phyloP scores from a whole-genome alignment of 2,888 invertebrate species.

The Callosobruchus maculatus region DNA sequence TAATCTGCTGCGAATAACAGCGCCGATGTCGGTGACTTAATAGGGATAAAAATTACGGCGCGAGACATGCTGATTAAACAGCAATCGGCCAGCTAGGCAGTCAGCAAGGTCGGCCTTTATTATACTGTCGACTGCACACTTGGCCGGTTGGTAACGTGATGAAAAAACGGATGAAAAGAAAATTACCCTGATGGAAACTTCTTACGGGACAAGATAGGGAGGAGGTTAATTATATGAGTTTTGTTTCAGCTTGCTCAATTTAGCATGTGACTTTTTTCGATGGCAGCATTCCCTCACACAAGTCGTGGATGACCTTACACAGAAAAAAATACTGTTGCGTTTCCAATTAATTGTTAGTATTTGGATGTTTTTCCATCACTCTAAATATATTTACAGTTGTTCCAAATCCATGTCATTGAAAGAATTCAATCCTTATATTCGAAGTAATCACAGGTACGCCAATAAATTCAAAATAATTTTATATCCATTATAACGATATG shows the following conservation, averaged over 20 bases:
- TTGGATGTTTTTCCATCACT: no score
- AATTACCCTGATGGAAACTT: background rate
- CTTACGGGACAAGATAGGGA: background rate
- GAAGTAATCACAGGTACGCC: no score
- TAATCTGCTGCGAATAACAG: background rate
- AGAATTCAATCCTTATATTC: no score
- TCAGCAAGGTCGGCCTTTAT: background rate
- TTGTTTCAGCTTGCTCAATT: background rate
- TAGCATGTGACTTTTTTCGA: background rate
- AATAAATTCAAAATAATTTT: no score
- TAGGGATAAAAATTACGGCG: slow-evolving; percentile 47
- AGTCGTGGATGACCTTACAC: no score
- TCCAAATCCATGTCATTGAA: no score
- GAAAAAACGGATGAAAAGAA: background rate
- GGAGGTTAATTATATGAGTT: background rate
- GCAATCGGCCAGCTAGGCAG: slow-evolving; percentile 38
- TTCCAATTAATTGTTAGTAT: no score
- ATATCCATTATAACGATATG: no score
- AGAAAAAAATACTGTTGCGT: no score
- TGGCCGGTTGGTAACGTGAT: background rate
- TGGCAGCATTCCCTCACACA: slow-evolving; percentile 23
- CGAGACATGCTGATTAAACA: slow-evolving; percentile 47
- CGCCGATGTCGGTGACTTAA: slow-evolving; percentile 27
- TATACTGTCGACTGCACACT: background rate
- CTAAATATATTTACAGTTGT: no score